phyloP scores from a whole-genome alignment of 2,113 vertebrate genomes.

The Ochotona curzoniae region DNA sequence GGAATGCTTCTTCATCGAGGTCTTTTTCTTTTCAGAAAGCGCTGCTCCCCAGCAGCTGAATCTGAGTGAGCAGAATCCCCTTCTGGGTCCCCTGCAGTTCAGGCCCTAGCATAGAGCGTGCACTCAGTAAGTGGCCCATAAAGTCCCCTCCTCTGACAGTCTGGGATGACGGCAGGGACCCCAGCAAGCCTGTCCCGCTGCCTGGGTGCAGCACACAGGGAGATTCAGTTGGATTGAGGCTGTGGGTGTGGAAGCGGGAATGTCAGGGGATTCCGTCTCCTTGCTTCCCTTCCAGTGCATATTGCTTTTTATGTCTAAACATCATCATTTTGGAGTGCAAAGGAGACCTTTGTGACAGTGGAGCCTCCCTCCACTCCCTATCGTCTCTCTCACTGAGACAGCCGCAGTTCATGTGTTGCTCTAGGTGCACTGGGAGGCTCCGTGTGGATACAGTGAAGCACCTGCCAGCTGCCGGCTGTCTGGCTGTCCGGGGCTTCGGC shows the following conservation, averaged over 20 bases:
- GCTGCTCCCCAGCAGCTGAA: background rate
- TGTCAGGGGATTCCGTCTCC: background rate
- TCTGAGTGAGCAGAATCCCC: background rate
- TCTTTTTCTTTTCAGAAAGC: background rate
- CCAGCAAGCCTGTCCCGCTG: too few relatives aligned
- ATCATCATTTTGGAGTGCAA: background rate
- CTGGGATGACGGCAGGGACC: background rate
- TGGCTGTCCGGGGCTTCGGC: accelerated
- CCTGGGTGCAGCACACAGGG: too few relatives aligned
- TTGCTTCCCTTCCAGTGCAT: background rate
- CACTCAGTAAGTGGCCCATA: background rate
- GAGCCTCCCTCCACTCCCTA: background rate
- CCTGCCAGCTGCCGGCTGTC: too few relatives aligned
- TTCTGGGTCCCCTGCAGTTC: too few relatives aligned
- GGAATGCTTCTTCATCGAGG: background rate
- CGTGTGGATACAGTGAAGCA: background rate
- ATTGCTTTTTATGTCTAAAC: background rate
- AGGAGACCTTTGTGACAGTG: background rate
- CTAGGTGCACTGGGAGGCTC: accelerated
- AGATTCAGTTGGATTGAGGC: too few relatives aligned
- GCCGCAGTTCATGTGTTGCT: background rate
- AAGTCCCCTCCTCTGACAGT: too few relatives aligned
- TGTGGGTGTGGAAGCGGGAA: background rate
- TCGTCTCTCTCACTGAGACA: accelerated
- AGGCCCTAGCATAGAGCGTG: background rate